Conservation (phyloP, 2,888 invertebrate genomes). For the Rhogogaster chlorosoma region DNA sequence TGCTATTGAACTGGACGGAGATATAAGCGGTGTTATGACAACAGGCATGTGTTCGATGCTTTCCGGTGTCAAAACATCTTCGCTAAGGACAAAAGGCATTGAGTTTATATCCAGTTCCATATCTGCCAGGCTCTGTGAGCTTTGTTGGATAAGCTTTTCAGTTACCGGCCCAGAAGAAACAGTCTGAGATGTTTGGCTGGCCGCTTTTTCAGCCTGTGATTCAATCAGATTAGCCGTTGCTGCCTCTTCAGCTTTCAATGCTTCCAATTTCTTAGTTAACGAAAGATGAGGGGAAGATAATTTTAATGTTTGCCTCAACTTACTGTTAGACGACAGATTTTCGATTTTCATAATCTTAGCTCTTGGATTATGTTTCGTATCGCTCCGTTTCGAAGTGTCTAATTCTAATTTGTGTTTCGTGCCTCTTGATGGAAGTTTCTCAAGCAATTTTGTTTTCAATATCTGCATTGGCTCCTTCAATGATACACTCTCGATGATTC, state of each 20-base stretch:
- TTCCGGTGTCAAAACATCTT: slow-evolving; percentile 85
- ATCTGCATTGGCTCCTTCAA: slow-evolving; percentile 74
- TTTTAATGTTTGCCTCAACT: slow-evolving; percentile 61
- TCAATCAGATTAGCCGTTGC: slow-evolving; percentile 58
- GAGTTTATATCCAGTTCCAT: slow-evolving; percentile 85
- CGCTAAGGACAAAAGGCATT: slow-evolving; percentile 88
- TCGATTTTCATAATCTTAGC: slow-evolving; percentile 72
- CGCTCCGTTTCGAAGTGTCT: slow-evolving; percentile 60
- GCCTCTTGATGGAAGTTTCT: slow-evolving; percentile 67
- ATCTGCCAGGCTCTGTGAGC: slow-evolving; percentile 70
- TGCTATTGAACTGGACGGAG: slow-evolving; percentile 58
- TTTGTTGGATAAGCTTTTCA: slow-evolving; percentile 71
- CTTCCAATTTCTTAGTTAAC: slow-evolving; percentile 67
- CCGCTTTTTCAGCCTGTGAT: slow-evolving; percentile 60
- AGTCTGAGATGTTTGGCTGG: slow-evolving; percentile 57
- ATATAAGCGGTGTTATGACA: slow-evolving; percentile 77
- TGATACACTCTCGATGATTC: slow-evolving; percentile 74
- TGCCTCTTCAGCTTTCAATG: slow-evolving; percentile 68
- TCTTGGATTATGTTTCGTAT: slow-evolving; percentile 61
- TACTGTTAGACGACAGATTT: slow-evolving; percentile 61
- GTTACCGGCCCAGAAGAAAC: slow-evolving; percentile 56
- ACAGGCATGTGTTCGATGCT: slow-evolving; percentile 86
- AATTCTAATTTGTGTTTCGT: slow-evolving; percentile 72
- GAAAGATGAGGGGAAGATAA: slow-evolving; percentile 59
- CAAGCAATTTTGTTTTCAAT: slow-evolving; percentile 71